Conservation (phyloP, 2,888 invertebrate species). For the Mythimna lalbum region DNA sequence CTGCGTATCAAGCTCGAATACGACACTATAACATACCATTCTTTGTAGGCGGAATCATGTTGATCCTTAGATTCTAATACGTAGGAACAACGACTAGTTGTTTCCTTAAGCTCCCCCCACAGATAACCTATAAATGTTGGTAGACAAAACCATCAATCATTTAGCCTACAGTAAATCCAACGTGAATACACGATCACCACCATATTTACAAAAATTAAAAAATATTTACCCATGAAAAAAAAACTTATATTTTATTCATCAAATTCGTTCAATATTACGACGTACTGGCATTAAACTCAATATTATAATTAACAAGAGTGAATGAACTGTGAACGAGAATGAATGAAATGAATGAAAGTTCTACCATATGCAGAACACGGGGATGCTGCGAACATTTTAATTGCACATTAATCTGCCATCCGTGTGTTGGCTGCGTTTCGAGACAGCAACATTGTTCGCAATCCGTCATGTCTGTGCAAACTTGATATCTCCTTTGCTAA, state of each 20-base stretch:
- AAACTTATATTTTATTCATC: too few relatives aligned
- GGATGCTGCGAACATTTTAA: slow-evolving; percentile 46
- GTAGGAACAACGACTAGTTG: slow-evolving; percentile 14
- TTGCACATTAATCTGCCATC: slow-evolving; percentile 48
- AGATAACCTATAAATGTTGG: too few relatives aligned
- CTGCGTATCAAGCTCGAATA: too few relatives aligned
- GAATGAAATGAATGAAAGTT: slow-evolving; percentile 26
- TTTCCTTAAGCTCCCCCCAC: slow-evolving; percentile 2
- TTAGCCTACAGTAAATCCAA: slow-evolving; percentile 5
- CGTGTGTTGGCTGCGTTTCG: slow-evolving; percentile 24
- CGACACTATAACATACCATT: neutral
- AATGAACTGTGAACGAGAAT: slow-evolving; percentile 25
- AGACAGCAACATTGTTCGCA: slow-evolving; percentile 27
- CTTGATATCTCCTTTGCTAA: slow-evolving; percentile 40
- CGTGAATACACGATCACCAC: neutral
- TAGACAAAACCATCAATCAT: slow-evolving; percentile 27
- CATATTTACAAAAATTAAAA: too few relatives aligned
- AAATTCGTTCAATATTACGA: slow-evolving; percentile 16
- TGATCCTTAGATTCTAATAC: neutral
- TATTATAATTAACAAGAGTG: slow-evolving; percentile 31
- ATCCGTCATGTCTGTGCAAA: slow-evolving; percentile 46
- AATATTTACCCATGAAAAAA: too few relatives aligned
- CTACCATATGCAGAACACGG: slow-evolving; percentile 3
- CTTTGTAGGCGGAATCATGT: neutral
- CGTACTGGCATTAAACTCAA: slow-evolving; percentile 29